Conservation (phyloP, 1,140 invertebrate species). For the Alviniconcha marisindica region DNA sequence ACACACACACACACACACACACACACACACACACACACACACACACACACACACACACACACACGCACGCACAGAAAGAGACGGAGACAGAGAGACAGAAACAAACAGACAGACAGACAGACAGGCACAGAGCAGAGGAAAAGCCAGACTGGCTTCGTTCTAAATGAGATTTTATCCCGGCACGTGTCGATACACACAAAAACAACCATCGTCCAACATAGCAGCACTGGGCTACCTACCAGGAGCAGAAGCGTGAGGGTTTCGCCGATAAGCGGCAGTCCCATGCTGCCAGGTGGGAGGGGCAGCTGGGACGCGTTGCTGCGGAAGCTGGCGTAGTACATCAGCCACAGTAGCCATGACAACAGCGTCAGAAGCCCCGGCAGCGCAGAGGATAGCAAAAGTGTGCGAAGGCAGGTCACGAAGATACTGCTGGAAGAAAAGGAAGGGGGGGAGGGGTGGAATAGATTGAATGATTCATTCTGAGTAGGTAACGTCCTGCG, state of each 20-base stretch:
- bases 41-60: neutral
- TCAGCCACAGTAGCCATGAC: constrained; percentile 53
- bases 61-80: constrained; percentile 3
- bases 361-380: constrained; percentile 42
- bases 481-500: neutral
- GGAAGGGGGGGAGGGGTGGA: neutral
- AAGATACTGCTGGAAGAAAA: neutral
- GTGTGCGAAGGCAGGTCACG: neutral
- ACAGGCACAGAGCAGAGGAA: neutral
- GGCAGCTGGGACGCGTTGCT: constrained; percentile 50
- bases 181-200: no score
- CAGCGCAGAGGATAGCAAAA: constrained; percentile 12
- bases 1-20: constrained; percentile 22
- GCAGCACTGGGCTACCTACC: constrained; percentile 58
- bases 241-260: constrained; percentile 56
- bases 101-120: neutral
- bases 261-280: constrained; percentile 67
- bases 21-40: constrained; percentile 23
- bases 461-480: neutral
- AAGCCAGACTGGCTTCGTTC: no score
- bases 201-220: no score
- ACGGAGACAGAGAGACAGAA: no score
- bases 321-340: constrained; percentile 47
- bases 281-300: constrained; percentile 65
- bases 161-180: no score